These are phyloP conservation scores for Euschistus heros DNA, from an alignment of 1,140 invertebrate genomes.

Conservation along the genomic window DNA sequence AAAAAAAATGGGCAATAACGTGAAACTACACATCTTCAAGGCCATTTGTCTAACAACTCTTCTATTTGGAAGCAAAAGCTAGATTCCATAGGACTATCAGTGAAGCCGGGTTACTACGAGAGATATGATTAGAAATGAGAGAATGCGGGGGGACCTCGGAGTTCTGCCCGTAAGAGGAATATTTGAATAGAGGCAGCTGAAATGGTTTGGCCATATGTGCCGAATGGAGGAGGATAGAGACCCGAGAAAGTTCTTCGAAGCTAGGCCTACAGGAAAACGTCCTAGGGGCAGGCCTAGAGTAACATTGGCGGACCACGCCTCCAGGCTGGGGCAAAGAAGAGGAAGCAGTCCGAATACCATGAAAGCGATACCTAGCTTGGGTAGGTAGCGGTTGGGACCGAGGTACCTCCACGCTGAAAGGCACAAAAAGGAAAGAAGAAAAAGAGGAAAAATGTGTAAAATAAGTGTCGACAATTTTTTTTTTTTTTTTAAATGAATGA, in stretches of 20 bases:
- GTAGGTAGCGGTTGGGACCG: too few species aligned
- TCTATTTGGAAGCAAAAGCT: constrained; percentile 1
- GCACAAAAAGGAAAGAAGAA: too few species aligned
- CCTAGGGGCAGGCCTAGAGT: background rate
- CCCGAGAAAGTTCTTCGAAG: constrained; percentile 2
- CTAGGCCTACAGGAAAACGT: background rate
- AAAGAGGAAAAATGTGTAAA: too few species aligned
- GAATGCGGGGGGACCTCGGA: background rate
- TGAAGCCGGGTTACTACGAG: background rate
- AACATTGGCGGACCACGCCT: background rate
- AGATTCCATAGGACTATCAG: background rate
- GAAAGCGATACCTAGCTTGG: too few species aligned
- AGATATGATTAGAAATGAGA: constrained; percentile 1
- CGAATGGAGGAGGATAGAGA: background rate
- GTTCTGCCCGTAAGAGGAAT: background rate
- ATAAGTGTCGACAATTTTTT: too few species aligned
- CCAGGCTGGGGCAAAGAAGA: background rate
- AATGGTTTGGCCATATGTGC: background rate
- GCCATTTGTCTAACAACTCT: background rate
- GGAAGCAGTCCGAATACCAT: background rate
- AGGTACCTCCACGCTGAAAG: too few species aligned
- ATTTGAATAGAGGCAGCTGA: background rate
- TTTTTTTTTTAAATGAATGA: too few species aligned
- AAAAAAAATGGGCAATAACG: background rate
- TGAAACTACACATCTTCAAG: constrained; percentile 1